Base-by-base conservation (phyloP, 1,140 invertebrate species). In the Drosophila fuyamai region DNA sequence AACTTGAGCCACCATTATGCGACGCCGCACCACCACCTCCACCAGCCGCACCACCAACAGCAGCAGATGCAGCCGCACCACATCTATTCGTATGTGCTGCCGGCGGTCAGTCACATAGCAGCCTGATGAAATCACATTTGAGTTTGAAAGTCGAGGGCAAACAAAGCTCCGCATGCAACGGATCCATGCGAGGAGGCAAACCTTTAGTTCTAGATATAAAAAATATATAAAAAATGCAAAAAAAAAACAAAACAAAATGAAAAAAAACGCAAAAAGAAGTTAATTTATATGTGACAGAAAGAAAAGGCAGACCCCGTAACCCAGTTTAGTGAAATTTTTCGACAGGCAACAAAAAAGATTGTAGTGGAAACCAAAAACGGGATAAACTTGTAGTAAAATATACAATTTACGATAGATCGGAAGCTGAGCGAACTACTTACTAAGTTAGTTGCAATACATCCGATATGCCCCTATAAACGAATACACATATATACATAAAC, bases 271-370 rank as follows among this genome's bases (percentile, higher is more conserved):
- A 71, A 76, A 77, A 73, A 70, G 66, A 60, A 62, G 67, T 59
- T 76, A 66, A 81, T 68, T 81, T 73, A 80, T 79, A 71, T 58
- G 53, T 58, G 66, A 50, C 14, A 13, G 35, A 27, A 18, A 13
- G 9, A 23, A 27, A 10, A 68, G 54, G 71, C 53, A 85, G 71
- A 80, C 62, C 83, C 76, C 72, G 66, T 81, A 81, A 84, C 77
- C 84, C 84, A 89, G 84, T 89, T 89, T 89, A 89, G 84, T 84
- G 74, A 90, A 89, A 89, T 89, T 89, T 88, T 89, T 89, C 63
- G 84, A 86, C 68, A 76, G 84, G 73, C 68, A 63, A 58, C 44
- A 65, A 63, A 79, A 56, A 60, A 48, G 76, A 75, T 66, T 81
- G 70, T 78, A 82, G 63, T 56, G 40, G 53, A 61, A 76, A 83